Conservation (phyloP, 2,888 invertebrate genomes). For the Hylaea fasciaria region DNA sequence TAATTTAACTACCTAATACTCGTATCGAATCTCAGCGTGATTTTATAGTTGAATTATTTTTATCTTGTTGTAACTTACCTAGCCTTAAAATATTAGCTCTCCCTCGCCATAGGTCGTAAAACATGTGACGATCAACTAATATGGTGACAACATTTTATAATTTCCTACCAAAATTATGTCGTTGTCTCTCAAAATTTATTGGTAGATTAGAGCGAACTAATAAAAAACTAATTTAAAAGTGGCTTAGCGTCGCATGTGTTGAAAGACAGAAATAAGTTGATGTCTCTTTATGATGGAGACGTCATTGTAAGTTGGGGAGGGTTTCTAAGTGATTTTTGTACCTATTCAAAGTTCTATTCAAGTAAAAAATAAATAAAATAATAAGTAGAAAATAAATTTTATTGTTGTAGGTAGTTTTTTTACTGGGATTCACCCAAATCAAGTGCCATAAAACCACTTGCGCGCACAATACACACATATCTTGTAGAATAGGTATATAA, state of each 20-base stretch:
- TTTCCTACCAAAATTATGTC: conserved; percentile 37
- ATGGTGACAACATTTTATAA: conserved; percentile 44
- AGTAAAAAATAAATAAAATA: neutral
- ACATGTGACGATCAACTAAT: conserved; percentile 39
- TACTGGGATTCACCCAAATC: no score
- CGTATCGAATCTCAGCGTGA: no score
- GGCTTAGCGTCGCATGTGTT: conserved; percentile 65
- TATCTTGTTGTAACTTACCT: neutral
- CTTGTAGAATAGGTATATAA: no score
- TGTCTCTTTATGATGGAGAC: conserved; percentile 38
- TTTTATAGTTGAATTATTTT: no score
- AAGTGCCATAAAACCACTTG: no score
- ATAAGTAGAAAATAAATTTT: no score
- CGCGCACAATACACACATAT: no score
- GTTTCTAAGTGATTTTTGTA: conserved; percentile 3
- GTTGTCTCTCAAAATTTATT: conserved; percentile 58
- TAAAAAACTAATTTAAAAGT: conserved; percentile 68
- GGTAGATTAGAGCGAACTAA: conserved; percentile 64
- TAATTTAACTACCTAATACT: no score
- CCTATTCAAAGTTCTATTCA: neutral
- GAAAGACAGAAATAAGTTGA: conserved; percentile 62
- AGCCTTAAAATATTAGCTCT: conserved; percentile 7
- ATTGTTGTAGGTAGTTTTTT: no score
- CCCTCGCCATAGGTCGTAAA: conserved; percentile 18
- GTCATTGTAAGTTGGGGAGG: conserved; percentile 34